phyloP scores from a whole-genome alignment of 2,797 vertebrate species.

The Lateolabrax maculatus region DNA sequence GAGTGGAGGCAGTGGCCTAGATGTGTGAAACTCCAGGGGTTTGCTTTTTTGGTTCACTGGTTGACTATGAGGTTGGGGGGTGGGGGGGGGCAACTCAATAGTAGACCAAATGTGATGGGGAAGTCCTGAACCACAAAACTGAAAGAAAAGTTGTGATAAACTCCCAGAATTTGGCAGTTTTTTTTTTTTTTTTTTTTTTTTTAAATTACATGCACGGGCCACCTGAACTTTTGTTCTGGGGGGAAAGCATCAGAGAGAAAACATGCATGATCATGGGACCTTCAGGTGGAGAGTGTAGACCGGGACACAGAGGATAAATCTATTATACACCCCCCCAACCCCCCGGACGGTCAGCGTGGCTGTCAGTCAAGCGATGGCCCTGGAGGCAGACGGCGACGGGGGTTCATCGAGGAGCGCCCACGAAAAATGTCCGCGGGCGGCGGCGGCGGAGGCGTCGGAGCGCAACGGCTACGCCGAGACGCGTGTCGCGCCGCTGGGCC shows the following conservation, averaged over 20 bases:
- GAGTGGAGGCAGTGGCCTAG: slow-evolving; percentile 66
- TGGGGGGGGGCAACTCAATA: slow-evolving; percentile 38
- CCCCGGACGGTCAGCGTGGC: slow-evolving; percentile 47
- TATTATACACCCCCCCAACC: no score
- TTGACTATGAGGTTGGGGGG: slow-evolving; percentile 54
- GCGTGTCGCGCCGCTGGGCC: slow-evolving; percentile 74
- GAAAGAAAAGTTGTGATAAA: slow-evolving; percentile 51
- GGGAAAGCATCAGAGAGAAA: slow-evolving; percentile 9
- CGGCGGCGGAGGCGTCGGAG: slow-evolving; percentile 72
- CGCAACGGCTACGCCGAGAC: slow-evolving; percentile 79
- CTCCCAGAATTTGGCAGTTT: neutral
- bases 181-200: no score
- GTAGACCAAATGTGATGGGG: slow-evolving; percentile 38
- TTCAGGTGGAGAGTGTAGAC: slow-evolving; percentile 27
- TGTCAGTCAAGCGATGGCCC: slow-evolving; percentile 73
- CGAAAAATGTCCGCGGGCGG: slow-evolving; percentile 75
- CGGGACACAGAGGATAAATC: slow-evolving; percentile 32
- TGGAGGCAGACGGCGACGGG: slow-evolving; percentile 72
- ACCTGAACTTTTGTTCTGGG: slow-evolving; percentile 26
- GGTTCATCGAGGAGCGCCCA: slow-evolving; percentile 71
- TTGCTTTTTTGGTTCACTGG: slow-evolving; percentile 67
- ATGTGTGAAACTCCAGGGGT: slow-evolving; percentile 75
- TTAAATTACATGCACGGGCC: neutral
- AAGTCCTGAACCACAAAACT: slow-evolving; percentile 52
- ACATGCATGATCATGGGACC: slow-evolving; percentile 24